phyloP scores from a whole-genome alignment of 2,888 invertebrate genomes.

The Cheilosia pagana region DNA sequence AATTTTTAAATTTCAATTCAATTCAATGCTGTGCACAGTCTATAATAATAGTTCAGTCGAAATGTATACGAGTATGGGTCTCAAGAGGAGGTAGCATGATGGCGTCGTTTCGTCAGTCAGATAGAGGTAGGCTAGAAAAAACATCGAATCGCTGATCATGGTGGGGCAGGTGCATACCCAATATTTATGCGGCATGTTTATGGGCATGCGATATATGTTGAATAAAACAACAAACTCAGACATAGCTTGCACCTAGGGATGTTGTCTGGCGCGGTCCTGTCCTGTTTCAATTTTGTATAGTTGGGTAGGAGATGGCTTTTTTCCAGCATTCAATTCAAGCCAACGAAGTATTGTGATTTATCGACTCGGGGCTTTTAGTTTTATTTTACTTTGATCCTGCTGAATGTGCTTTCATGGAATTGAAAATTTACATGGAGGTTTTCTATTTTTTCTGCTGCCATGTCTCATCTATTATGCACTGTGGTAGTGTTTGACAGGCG shows the following conservation, averaged over 20 bases:
- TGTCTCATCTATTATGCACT: conserved; percentile 45
- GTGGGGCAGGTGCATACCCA: not conserved
- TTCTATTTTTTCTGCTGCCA: conserved; percentile 15
- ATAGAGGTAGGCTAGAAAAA: conserved; percentile 4
- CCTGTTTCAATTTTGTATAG: conserved; percentile 12
- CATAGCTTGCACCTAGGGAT: conserved; percentile 15
- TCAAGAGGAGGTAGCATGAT: not conserved
- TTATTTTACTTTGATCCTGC: conserved; percentile 33
- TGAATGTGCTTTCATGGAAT: conserved; percentile 29
- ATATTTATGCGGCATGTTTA: conserved; percentile 22
- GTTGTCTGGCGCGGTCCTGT: conserved; percentile 17
- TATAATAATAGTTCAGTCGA: not conserved
- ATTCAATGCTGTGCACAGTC: conserved; percentile 25
- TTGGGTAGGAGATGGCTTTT: conserved; percentile 7
- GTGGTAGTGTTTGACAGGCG: conserved; percentile 40
- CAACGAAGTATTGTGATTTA: conserved; percentile 61
- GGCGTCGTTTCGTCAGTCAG: conserved; percentile 37
- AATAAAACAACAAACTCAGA: conserved; percentile 22
- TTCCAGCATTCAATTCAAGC: conserved; percentile 36
- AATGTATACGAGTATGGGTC: not conserved
- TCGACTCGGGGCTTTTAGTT: conserved; percentile 37
- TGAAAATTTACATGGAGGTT: conserved; percentile 1
- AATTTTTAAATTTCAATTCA: conserved; percentile 65
- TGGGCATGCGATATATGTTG: conserved; percentile 21
- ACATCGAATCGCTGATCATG: conserved; percentile 15